Conservation (phyloP, 2,797 vertebrate species). For the Enoplosus armatus region DNA sequence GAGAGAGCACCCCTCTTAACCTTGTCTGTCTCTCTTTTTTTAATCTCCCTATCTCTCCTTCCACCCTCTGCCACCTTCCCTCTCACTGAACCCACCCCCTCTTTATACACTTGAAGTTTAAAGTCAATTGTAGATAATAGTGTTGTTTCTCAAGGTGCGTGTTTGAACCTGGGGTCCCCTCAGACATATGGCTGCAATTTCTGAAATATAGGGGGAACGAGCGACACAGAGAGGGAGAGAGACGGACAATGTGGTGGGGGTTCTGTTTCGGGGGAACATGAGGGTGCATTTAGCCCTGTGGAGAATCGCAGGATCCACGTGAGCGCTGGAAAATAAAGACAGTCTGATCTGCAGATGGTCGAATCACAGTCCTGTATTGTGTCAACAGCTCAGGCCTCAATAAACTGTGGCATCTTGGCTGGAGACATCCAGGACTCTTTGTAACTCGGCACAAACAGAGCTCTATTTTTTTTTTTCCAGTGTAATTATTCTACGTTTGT, state of each 20-base stretch:
- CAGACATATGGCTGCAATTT: conserved; percentile 80
- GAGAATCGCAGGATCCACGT: conserved; percentile 55
- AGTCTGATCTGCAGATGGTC: conserved; percentile 64
- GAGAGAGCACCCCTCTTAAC: conserved; percentile 71
- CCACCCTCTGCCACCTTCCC: conserved; percentile 43
- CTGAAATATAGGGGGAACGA: conserved; percentile 33
- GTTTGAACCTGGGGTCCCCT: conserved; percentile 67
- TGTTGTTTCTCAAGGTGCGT: conserved; percentile 72
- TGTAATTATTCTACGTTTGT: conserved; percentile 11
- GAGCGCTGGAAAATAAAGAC: conserved; percentile 59
- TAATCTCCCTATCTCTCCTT: conserved; percentile 57
- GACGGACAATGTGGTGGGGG: conserved; percentile 30
- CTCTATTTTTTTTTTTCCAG: background rate
- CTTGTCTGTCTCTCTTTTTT: conserved; percentile 58
- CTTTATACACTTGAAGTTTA: conserved; percentile 47
- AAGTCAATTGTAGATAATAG: conserved; percentile 71
- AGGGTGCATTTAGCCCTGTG: conserved; percentile 67
- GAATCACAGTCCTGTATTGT: conserved; percentile 56
- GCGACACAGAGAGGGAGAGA: conserved; percentile 25
- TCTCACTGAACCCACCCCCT: conserved; percentile 28
- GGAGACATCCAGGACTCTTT: conserved; percentile 43
- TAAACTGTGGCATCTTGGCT: conserved; percentile 58
- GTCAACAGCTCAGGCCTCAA: conserved; percentile 64
- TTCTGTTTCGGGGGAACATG: conserved; percentile 47
- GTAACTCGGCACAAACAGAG: conserved; percentile 6